phyloP scores from a whole-genome alignment of 2,888 invertebrate genomes.

The Boloria selene region DNA sequence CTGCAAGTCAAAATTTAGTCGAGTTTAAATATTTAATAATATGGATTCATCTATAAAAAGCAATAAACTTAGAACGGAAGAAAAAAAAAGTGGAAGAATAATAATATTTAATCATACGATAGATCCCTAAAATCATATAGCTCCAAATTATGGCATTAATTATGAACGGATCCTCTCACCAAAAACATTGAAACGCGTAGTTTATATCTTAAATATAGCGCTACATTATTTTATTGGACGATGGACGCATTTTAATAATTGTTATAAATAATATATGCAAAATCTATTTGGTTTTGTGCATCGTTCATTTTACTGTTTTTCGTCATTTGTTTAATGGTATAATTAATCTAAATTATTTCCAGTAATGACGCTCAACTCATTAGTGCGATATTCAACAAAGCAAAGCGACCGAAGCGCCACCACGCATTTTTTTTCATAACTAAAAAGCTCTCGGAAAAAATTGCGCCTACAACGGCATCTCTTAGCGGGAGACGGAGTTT shows the following conservation, averaged over 20 bases:
- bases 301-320: slow-evolving; percentile 38
- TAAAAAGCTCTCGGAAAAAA: slow-evolving; percentile 66
- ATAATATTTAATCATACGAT: too few species aligned
- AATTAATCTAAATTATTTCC: slow-evolving; percentile 43
- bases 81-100: too few species aligned
- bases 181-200: too few species aligned
- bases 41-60: too few species aligned
- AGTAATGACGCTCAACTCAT: slow-evolving; percentile 40
- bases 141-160: too few species aligned
- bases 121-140: too few species aligned
- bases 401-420: slow-evolving; percentile 64
- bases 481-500: slow-evolving; percentile 73
- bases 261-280: slow-evolving; percentile 33
- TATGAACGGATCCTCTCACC: too few species aligned
- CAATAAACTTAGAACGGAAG: too few species aligned
- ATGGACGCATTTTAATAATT: slow-evolving; percentile 16
- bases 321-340: slow-evolving; percentile 40
- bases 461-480: slow-evolving; percentile 76
- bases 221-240: slow-evolving; percentile 8
- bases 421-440: slow-evolving; percentile 69
- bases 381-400: slow-evolving; percentile 28
- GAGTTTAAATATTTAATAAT: too few species aligned
- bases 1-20: too few species aligned
- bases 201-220: too few species aligned
- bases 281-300: slow-evolving; percentile 34